Conservation (phyloP, 64 coral and sea anemone genomes). For the Actinia tenebrosa region DNA sequence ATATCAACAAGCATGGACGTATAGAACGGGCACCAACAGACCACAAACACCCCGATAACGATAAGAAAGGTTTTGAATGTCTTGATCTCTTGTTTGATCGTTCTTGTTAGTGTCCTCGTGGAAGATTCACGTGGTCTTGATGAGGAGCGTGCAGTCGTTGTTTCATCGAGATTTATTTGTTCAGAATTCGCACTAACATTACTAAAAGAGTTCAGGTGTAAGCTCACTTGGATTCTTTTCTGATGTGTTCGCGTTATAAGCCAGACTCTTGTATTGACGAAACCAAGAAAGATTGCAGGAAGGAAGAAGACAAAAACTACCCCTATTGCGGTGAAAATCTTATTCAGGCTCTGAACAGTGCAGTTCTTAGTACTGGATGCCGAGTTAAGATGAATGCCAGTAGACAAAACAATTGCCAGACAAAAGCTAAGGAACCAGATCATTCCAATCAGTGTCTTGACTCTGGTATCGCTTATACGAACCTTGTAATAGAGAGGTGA, state of each 20-base stretch:
- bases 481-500: slow-evolving; percentile 35
- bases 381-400: slow-evolving; percentile 1
- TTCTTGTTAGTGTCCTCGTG: neutral
- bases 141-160: neutral
- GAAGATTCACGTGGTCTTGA: neutral
- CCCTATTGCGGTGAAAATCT: neutral
- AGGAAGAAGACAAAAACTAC: slow-evolving; percentile 18
- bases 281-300: slow-evolving; percentile 35
- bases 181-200: neutral
- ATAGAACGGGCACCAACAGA: slow-evolving; percentile 55
- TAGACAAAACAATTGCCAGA: slow-evolving; percentile 17
- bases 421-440: neutral
- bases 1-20: slow-evolving; percentile 26
- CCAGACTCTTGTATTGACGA: slow-evolving; percentile 39
- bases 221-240: slow-evolving; percentile 22
- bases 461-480: slow-evolving; percentile 29
- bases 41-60: slow-evolving; percentile 38
- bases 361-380: neutral
- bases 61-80: slow-evolving; percentile 74
- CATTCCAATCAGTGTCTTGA: slow-evolving; percentile 27
- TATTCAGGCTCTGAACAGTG: neutral
- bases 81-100: slow-evolving; percentile 55
- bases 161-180: neutral
- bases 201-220: neutral
- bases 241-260: slow-evolving; percentile 27